Percentiles rank a stretch among this genome's conserved stretches.
Conservation (phyloP, 1,140 invertebrate species). For the Drosophila sproati region DNA sequence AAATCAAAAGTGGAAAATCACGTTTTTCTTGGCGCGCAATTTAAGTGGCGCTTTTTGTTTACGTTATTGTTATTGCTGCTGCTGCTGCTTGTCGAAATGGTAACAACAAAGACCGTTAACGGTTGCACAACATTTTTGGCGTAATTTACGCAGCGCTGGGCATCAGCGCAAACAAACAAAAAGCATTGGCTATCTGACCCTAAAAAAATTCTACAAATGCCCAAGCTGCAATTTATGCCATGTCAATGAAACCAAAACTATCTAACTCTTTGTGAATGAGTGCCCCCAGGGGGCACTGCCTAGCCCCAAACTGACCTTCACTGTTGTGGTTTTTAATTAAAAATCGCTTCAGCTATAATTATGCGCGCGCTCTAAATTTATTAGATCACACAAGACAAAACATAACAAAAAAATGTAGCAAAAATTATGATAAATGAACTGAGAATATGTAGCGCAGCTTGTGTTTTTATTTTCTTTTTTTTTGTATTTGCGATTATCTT, state of each 20-base stretch:
- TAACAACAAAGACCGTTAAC: constrained; percentile 62
- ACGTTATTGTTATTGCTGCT: constrained; percentile 47
- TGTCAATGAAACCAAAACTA: constrained; percentile 45
- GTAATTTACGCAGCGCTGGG: constrained; percentile 64
- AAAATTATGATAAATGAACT: constrained; percentile 64
- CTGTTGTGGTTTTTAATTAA: constrained; percentile 66
- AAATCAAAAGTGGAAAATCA: constrained; percentile 78
- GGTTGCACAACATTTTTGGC: constrained; percentile 60
- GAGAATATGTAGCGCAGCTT: constrained; percentile 37
- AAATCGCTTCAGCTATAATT: constrained; percentile 66
- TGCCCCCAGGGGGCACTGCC: constrained; percentile 22
- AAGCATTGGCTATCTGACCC: constrained; percentile 36
- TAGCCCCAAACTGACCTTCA: constrained; percentile 59
- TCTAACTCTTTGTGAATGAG: constrained; percentile 48
- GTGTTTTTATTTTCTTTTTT: neutral
- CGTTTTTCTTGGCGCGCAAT: constrained; percentile 76
- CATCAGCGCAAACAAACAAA: constrained; percentile 36
- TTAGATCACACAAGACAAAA: constrained; percentile 26
- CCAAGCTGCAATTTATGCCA: constrained; percentile 40
- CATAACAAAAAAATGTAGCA: neutral
- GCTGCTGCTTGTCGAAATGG: constrained; percentile 58
- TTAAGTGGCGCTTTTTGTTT: constrained; percentile 62
- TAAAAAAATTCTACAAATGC: constrained; percentile 61
- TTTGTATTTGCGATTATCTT: neutral
- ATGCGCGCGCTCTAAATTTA: constrained; percentile 62